These are phyloP conservation scores for Bergia puertoricense DNA, from an alignment of 92 coral and sea anemone genomes.

Conservation along the genomic window DNA sequence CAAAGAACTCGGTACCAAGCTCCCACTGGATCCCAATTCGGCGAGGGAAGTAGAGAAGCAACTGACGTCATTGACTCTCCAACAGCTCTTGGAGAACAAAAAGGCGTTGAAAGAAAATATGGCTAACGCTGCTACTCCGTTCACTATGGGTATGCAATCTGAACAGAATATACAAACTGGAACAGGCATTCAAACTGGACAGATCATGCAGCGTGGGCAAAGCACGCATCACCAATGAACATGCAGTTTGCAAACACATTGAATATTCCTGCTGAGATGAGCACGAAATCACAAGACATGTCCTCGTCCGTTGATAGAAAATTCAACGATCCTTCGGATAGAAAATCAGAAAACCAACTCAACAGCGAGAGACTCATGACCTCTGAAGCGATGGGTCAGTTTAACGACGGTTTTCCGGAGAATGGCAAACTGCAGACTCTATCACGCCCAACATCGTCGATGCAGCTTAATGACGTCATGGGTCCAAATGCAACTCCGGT, in stretches of 20 bases:
- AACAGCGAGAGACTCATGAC: constrained; percentile 17
- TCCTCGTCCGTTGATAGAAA: not conserved
- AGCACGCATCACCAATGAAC: not conserved
- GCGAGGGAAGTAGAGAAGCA: constrained; percentile 15
- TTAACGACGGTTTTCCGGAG: constrained; percentile 26
- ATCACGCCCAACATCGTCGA: constrained; percentile 2
- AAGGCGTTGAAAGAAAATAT: constrained; percentile 16
- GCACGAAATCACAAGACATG: not conserved
- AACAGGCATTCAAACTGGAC: not conserved
- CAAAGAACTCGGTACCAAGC: constrained; percentile 12
- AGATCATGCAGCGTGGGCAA: not conserved
- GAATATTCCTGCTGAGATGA: not conserved
- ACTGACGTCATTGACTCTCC: not conserved
- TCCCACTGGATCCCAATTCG: constrained; percentile 20
- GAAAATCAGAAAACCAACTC: not conserved
- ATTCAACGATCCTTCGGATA: not conserved
- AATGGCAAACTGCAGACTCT: not conserved
- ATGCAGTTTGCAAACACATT: not conserved
- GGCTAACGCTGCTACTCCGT: not conserved
- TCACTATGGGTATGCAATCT: not conserved
- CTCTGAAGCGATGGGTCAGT: constrained; percentile 25
- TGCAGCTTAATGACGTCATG: constrained; percentile 35
- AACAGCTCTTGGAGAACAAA: constrained; percentile 12
- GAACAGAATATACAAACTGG: constrained; percentile 1
- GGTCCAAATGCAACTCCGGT: constrained; percentile 13